Percentiles rank a stretch among this genome's conserved stretches.
phyloP scores from a whole-genome alignment of 1,140 invertebrate species.

The Aphelinus atriplicis region DNA sequence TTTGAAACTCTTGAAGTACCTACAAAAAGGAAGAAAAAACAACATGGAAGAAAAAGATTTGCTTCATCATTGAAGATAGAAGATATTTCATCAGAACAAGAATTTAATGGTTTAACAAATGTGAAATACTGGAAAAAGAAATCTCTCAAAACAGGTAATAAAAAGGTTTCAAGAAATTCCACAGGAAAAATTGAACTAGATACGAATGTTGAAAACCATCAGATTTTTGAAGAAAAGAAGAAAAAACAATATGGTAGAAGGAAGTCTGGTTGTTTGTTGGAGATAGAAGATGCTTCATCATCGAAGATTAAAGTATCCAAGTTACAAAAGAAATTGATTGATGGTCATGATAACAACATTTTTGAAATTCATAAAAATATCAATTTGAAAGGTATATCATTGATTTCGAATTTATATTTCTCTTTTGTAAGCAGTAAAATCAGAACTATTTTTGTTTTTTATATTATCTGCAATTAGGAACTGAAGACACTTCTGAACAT shows the following conservation, averaged over 20 bases:
- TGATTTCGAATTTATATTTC: too few relatives aligned
- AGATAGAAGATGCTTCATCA: slow-evolving; percentile 8
- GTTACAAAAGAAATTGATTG: background rate
- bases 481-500: too few relatives aligned
- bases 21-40: background rate
- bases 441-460: too few relatives aligned
- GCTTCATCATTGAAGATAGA: slow-evolving; percentile 22
- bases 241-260: slow-evolving; percentile 14
- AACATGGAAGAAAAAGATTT: slow-evolving; percentile 25
- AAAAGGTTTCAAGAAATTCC: background rate
- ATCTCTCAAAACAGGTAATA: background rate
- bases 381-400: too few relatives aligned
- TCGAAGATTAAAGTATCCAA: slow-evolving; percentile 24
- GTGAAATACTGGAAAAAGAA: background rate
- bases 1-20: background rate
- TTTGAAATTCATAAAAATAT: too few relatives aligned
- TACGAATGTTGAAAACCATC: background rate
- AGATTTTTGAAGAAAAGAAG: background rate
- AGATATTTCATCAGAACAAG: too few relatives aligned
- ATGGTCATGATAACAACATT: slow-evolving; percentile 3
- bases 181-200: too few relatives aligned
- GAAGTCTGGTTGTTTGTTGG: slow-evolving; percentile 10
- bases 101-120: background rate
- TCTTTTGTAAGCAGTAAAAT: too few relatives aligned
- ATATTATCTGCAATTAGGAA: too few relatives aligned